Conservation (phyloP, 2,113 vertebrate genomes). For the Menidia beryllina region DNA sequence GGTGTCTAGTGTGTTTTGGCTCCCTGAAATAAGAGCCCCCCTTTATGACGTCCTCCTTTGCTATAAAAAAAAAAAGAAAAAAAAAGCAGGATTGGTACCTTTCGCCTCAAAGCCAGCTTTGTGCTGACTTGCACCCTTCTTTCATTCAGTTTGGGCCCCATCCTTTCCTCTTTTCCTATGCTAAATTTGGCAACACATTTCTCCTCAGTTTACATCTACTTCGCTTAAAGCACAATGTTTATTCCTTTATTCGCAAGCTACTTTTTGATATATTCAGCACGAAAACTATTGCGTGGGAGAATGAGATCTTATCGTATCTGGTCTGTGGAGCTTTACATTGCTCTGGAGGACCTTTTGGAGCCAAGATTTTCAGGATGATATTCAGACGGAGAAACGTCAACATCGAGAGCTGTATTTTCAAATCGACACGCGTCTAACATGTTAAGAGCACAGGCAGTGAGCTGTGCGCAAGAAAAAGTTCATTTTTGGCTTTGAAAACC, state of each 20-base stretch:
- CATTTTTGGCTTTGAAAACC: too few relatives aligned
- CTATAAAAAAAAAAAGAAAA: conserved; percentile 49
- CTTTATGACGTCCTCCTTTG: conserved; percentile 43
- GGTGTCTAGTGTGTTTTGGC: conserved; percentile 12
- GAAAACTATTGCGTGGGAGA: too few relatives aligned
- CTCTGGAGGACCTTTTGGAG: neutral
- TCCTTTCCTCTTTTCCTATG: neutral
- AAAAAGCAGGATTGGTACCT: conserved; percentile 12
- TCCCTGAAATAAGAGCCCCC: conserved; percentile 32
- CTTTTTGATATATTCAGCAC: too few relatives aligned
- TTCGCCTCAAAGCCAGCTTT: conserved; percentile 55
- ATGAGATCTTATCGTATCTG: neutral
- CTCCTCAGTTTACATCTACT: neutral
- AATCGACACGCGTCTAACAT: too few relatives aligned
- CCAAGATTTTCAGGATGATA: neutral
- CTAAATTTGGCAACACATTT: neutral
- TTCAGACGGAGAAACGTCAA: neutral
- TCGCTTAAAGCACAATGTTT: neutral
- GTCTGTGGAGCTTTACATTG: neutral
- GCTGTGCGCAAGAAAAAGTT: too few relatives aligned
- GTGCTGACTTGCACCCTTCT: conserved; percentile 28
- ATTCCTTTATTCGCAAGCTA: too few relatives aligned
- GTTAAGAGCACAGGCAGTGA: too few relatives aligned
- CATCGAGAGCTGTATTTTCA: neutral
- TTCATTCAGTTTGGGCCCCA: conserved; percentile 6